Evolutionary conservation across 2,797 vertebrate species (phyloP).

Genomic region (Melopsittacus undulatus): DNA sequence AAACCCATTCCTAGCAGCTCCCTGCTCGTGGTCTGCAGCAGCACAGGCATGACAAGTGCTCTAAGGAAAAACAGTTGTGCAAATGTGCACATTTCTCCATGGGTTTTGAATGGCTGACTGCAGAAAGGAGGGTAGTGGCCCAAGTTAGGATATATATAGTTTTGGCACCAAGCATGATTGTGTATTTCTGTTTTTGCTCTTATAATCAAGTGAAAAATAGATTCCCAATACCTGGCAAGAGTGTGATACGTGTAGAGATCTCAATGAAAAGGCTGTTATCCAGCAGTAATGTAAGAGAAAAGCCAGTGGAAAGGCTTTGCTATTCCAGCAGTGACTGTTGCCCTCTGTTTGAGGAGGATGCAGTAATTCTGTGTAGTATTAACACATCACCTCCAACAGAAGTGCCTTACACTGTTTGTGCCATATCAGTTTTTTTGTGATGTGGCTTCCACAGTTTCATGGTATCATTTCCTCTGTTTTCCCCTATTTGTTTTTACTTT

Average conservation of each 20-base stretch:
- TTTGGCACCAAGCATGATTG: neutral
- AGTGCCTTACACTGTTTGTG: neutral
- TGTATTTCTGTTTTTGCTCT: neutral
- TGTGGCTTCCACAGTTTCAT: neutral
- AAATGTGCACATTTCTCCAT: neutral
- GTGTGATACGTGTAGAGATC: neutral
- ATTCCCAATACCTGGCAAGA: neutral
- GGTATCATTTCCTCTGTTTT: neutral
- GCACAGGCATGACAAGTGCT: neutral
- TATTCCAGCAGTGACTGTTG: neutral
- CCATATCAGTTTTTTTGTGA: neutral
- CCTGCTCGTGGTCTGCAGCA: accelerated
- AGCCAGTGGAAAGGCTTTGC: neutral
- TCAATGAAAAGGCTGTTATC: neutral
- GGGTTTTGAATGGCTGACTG: neutral
- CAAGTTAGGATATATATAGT: neutral
- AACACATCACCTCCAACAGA: neutral
- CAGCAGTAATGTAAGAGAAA: neutral
- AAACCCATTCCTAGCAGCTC: neutral
- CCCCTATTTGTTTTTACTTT: neutral
- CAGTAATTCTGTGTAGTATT: neutral
- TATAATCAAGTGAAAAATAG: neutral
- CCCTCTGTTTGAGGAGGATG: neutral
- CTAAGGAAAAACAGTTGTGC: neutral
- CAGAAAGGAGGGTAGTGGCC: neutral